Evolutionary conservation across 1,140 invertebrate species (phyloP).

Genomic region (Tetramorium alpestre): DNA sequence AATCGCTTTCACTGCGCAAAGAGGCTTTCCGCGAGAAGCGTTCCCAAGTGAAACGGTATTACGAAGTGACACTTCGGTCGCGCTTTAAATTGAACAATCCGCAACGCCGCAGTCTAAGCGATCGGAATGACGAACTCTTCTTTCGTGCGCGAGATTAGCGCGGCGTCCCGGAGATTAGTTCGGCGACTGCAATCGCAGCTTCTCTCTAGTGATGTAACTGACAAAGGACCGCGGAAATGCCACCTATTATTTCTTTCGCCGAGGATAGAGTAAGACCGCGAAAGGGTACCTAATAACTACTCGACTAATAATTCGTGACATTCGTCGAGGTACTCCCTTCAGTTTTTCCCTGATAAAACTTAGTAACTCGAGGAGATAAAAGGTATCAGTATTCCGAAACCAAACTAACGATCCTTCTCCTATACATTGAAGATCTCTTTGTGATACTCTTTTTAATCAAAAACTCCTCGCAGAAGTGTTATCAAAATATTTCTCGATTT

Average conservation of each 20-base stretch:
- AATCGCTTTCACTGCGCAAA: constrained; percentile 21
- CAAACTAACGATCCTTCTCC: constrained; percentile 68
- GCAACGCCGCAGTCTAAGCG: constrained; percentile 2
- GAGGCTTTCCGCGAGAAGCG: constrained; percentile 16
- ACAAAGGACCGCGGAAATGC: constrained; percentile 36
- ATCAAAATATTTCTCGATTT: background rate
- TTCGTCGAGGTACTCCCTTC: constrained; percentile 67
- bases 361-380: constrained; percentile 79
- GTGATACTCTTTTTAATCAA: constrained; percentile 28
- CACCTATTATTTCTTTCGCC: constrained; percentile 58
- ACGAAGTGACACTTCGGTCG: constrained; percentile 37
- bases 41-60: constrained; percentile 12
- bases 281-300: constrained; percentile 1
- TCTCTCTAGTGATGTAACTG: constrained; percentile 22
- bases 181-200: constrained; percentile 24
- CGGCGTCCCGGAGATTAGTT: constrained; percentile 47
- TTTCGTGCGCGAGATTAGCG: constrained; percentile 44
- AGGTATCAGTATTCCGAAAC: constrained; percentile 70
- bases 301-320: constrained; percentile 70
- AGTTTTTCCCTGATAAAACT: constrained; percentile 73
- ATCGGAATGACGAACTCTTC: constrained; percentile 23
- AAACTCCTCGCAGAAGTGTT: background rate
- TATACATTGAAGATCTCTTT: constrained; percentile 16
- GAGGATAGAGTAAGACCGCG: constrained; percentile 2
- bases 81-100: constrained; percentile 55